Conservation (phyloP, 2,888 invertebrate species). For the Lampropteryx suffumata region DNA sequence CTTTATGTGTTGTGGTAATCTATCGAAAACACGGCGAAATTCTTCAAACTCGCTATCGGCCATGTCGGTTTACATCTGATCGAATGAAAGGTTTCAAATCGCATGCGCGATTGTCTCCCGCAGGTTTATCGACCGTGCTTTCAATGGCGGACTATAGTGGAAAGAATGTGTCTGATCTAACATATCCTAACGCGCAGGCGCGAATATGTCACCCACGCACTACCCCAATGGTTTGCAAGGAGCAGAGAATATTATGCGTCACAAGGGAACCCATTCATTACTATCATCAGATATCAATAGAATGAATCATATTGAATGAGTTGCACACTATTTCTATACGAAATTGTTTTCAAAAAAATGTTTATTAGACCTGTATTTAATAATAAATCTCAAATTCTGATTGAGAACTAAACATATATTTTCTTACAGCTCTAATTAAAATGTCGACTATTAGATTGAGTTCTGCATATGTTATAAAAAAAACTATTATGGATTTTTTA, state of each 20-base stretch:
- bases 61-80: conserved; percentile 91
- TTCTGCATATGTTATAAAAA: too few species aligned
- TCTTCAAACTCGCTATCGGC: conserved; percentile 97
- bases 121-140: conserved; percentile 62
- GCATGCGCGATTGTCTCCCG: conserved; percentile 62
- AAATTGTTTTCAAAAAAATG: too few species aligned
- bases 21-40: conserved; percentile 93
- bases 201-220: conserved; percentile 37
- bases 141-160: conserved; percentile 31
- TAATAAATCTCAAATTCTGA: too few species aligned
- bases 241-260: conserved; percentile 49
- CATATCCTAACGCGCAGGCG: conserved; percentile 43
- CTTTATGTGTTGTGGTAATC: conserved; percentile 89
- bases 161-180: conserved; percentile 47
- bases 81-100: conserved; percentile 66
- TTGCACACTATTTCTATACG: background rate
- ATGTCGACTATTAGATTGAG: too few species aligned
- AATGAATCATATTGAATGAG: conserved; percentile 7
- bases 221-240: conserved; percentile 22
- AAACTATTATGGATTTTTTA: too few species aligned
- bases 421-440: too few species aligned
- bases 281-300: conserved; percentile 9
- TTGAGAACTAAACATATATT: too few species aligned
- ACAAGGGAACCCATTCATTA: conserved; percentile 51
- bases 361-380: too few species aligned